These are phyloP conservation scores for Hyperoplus immaculatus DNA, from an alignment of 2,797 vertebrate species.

Conservation along the genomic window DNA sequence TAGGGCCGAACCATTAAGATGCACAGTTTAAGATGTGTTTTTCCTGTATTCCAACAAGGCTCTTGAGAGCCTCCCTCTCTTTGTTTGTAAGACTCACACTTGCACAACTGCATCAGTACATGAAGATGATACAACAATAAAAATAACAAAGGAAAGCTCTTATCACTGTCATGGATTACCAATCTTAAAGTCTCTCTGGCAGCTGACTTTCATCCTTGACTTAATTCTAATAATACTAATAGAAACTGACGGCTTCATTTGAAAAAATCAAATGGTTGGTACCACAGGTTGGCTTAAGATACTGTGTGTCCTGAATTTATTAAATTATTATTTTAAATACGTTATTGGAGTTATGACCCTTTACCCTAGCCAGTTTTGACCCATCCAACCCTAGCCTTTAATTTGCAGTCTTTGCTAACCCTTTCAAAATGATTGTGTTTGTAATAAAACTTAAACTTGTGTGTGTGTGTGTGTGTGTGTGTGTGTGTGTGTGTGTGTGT, in stretches of 20 bases:
- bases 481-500: constrained; percentile 10
- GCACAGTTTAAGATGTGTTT: not conserved
- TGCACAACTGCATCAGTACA: not conserved
- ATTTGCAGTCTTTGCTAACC: not conserved
- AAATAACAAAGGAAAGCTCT: not conserved
- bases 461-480: not conserved
- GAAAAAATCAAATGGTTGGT: not conserved
- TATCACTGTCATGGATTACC: not conserved
- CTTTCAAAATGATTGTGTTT: not conserved
- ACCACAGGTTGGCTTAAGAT: not conserved
- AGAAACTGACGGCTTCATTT: not conserved
- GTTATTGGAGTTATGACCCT: not conserved
- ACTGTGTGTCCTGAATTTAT: not conserved
- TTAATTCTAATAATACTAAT: not conserved
- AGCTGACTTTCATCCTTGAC: not conserved
- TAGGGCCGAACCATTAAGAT: not conserved
- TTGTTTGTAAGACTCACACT: not conserved
- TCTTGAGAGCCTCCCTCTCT: not conserved
- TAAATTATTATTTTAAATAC: not conserved
- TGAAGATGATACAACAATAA: not conserved
- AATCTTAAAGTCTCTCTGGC: not conserved
- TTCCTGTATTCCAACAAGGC: not conserved
- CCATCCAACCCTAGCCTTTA: not conserved
- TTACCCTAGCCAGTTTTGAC: not conserved
- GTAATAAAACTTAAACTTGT: no score